Evolutionary conservation across 1,140 invertebrate species (phyloP).

Genomic region (Spodoptera litura): DNA sequence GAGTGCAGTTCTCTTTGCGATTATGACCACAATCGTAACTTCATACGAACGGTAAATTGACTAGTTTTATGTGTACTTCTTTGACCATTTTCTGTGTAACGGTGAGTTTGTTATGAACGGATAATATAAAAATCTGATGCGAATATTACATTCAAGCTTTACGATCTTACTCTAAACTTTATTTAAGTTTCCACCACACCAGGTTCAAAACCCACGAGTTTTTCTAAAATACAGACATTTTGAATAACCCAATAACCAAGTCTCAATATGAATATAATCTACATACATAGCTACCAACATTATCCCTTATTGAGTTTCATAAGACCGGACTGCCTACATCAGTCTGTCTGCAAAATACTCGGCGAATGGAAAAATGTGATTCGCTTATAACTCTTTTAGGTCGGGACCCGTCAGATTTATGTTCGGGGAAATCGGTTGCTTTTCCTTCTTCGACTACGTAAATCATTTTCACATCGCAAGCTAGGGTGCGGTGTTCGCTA

Average conservation of each 20-base stretch:
- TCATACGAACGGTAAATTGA: constrained; percentile 17
- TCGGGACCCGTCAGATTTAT: constrained; percentile 66
- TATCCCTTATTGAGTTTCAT: constrained; percentile 20
- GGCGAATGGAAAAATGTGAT: constrained; percentile 69
- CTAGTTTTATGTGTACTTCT: neutral
- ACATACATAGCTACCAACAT: neutral
- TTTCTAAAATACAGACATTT: too few species aligned
- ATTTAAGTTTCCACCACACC: too few species aligned
- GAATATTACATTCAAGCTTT: too few species aligned
- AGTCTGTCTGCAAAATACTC: constrained; percentile 28
- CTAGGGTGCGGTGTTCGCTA: constrained; percentile 33
- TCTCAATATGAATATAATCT: neutral
- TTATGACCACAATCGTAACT: constrained; percentile 32
- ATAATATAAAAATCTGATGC: neutral
- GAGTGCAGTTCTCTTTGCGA: constrained; percentile 29
- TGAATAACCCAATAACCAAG: too few species aligned
- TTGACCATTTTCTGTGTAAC: constrained; percentile 6
- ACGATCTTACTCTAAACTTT: too few species aligned
- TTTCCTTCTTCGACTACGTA: constrained; percentile 70
- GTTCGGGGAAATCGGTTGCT: constrained; percentile 61
- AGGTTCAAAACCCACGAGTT: too few species aligned
- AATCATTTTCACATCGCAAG: constrained; percentile 74
- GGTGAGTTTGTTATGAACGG: neutral
- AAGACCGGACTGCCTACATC: constrained; percentile 10
- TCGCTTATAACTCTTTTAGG: constrained; percentile 75